These are phyloP conservation scores for Pemphredon lugubris DNA, from an alignment of 2,888 invertebrate species.

Conservation along the genomic window DNA sequence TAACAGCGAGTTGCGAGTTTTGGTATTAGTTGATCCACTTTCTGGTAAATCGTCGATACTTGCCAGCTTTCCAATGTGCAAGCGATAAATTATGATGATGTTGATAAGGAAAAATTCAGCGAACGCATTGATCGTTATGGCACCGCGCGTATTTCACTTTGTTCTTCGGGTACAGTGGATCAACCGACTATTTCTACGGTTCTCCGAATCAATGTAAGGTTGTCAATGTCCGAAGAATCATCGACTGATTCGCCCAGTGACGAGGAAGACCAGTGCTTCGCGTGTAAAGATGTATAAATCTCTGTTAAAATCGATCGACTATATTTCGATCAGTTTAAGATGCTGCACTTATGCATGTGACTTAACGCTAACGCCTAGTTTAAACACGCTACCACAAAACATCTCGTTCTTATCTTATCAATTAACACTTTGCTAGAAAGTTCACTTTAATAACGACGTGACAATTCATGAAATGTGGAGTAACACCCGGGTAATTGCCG, in stretches of 20 bases:
- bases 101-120: slow-evolving; percentile 7
- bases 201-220: not conserved
- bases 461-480: slow-evolving; percentile 23
- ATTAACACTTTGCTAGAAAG: slow-evolving; percentile 21
- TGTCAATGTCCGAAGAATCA: slow-evolving; percentile 12
- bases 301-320: slow-evolving; percentile 36
- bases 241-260: slow-evolving; percentile 4
- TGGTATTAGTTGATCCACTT: slow-evolving; percentile 37
- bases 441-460: slow-evolving; percentile 12
- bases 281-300: slow-evolving; percentile 34
- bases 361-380: slow-evolving; percentile 43
- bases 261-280: slow-evolving; percentile 20
- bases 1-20: slow-evolving; percentile 43
- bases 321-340: slow-evolving; percentile 33
- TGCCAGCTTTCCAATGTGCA: not conserved
- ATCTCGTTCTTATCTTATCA: slow-evolving; percentile 30
- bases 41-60: not conserved
- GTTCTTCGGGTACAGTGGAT: slow-evolving; percentile 10
- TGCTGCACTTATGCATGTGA: slow-evolving; percentile 29
- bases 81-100: not conserved
- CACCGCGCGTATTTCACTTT: not conserved
- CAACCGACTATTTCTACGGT: slow-evolving; percentile 5
- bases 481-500: slow-evolving; percentile 16
- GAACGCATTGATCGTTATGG: not conserved
- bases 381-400: slow-evolving; percentile 42